Conservation (phyloP, 1,140 invertebrate species). For the Thalassaphorura encarpata region DNA sequence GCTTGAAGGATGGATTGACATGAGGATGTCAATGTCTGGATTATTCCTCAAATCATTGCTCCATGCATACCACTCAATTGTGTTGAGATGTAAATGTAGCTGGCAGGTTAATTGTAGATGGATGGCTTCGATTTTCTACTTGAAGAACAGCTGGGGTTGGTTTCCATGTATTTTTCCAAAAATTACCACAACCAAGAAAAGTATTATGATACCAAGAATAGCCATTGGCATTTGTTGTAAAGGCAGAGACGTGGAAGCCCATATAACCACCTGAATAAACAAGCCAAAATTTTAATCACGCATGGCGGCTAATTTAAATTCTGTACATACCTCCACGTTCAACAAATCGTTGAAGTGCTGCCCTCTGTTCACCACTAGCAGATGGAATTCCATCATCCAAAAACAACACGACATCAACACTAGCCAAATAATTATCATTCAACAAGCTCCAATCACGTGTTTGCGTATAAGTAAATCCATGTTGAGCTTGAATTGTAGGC, state of each 20-base stretch:
- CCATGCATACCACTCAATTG: slow-evolving; percentile 24
- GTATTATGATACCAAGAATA: slow-evolving; percentile 24
- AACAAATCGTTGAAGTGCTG: not conserved
- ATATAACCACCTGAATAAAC: slow-evolving; percentile 8
- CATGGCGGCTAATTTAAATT: too few species aligned
- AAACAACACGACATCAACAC: not conserved
- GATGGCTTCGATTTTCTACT: slow-evolving; percentile 9
- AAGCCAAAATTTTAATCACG: too few species aligned
- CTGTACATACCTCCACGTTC: slow-evolving; percentile 7
- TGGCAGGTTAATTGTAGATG: slow-evolving; percentile 9
- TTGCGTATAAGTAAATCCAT: not conserved
- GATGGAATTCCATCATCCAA: not conserved
- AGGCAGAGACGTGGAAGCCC: slow-evolving; percentile 19
- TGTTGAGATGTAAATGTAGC: not conserved
- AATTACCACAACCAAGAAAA: slow-evolving; percentile 18
- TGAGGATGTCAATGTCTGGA: slow-evolving; percentile 15
- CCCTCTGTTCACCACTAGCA: not conserved
- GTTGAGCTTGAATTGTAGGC: not conserved
- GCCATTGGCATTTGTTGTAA: slow-evolving; percentile 6
- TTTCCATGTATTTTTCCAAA: slow-evolving; percentile 18
- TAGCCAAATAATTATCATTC: not conserved
- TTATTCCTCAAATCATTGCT: slow-evolving; percentile 7
- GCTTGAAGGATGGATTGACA: slow-evolving; percentile 10
- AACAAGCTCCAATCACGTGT: not conserved
- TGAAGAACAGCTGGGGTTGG: slow-evolving; percentile 16